Evolutionary conservation across 1,140 invertebrate species (phyloP).

Genomic region (Dreissena rostriformis): DNA sequence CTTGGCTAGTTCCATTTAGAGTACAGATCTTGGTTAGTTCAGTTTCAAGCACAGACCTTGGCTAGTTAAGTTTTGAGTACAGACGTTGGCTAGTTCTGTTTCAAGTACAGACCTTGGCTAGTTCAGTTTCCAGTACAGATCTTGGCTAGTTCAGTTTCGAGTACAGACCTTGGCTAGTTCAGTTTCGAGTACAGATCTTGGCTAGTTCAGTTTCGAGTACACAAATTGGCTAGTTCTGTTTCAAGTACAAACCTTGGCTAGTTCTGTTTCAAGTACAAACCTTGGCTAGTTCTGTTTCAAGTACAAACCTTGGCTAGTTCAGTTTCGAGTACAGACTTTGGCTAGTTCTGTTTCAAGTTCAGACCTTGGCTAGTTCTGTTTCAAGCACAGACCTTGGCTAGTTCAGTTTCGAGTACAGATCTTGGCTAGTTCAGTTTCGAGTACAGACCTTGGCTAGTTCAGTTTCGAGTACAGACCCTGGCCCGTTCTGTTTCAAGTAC

Average conservation of each 20-base stretch:
- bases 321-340: slow-evolving; percentile 92
- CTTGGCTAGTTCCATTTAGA: too few relatives aligned
- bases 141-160: slow-evolving; percentile 95
- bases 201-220: slow-evolving; percentile 94
- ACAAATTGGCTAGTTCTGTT: too few relatives aligned
- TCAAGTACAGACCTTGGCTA: too few relatives aligned
- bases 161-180: slow-evolving; percentile 89
- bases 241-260: slow-evolving; percentile 85
- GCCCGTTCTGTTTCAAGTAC: slow-evolving; percentile 94
- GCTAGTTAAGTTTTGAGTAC: background rate
- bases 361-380: slow-evolving; percentile 90
- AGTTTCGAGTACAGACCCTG: slow-evolving; percentile 82
- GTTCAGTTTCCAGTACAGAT: slow-evolving; percentile 62
- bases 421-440: slow-evolving; percentile 95
- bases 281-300: too few relatives aligned
- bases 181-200: slow-evolving; percentile 82
- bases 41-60: slow-evolving; percentile 92
- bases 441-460: too few relatives aligned
- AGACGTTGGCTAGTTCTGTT: slow-evolving; percentile 90
- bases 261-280: slow-evolving; percentile 93
- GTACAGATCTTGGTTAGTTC: slow-evolving; percentile 88
- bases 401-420: slow-evolving; percentile 62
- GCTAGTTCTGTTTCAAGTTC: background rate
- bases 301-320: slow-evolving; percentile 88
- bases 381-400: too few relatives aligned